These are phyloP conservation scores for Saxicola maurus DNA, from an alignment of 2,797 vertebrate species.

Conservation along the genomic window DNA sequence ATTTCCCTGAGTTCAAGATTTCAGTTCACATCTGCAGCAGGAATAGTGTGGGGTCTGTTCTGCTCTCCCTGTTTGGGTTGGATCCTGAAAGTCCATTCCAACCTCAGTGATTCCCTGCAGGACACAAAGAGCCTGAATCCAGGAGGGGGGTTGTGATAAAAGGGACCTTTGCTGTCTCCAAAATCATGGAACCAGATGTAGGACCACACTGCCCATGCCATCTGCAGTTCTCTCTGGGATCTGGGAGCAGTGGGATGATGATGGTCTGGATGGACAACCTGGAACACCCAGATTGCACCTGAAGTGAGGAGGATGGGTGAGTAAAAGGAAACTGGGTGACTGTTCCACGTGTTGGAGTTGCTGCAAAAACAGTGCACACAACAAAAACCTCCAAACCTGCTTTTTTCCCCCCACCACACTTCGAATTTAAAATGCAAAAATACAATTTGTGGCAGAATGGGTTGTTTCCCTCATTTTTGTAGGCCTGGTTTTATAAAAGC, in stretches of 20 bases:
- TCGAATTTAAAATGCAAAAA: accelerated
- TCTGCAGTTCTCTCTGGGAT: conserved; percentile 75
- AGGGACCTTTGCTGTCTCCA: accelerated
- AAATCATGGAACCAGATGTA: conserved; percentile 1
- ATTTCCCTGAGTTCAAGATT: not conserved
- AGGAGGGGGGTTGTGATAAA: not conserved
- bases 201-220: conserved; percentile 75
- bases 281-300: conserved; percentile 69
- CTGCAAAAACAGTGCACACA: not conserved
- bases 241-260: conserved; percentile 66
- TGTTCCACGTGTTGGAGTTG: accelerated
- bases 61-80: not conserved
- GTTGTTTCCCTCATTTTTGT: not conserved
- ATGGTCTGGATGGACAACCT: conserved; percentile 61
- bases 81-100: not conserved
- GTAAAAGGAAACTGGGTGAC: not conserved
- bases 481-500: not conserved
- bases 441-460: not conserved
- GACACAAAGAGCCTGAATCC: not conserved
- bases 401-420: accelerated
- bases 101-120: not conserved
- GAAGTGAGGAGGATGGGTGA: not conserved
- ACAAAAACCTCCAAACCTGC: not conserved
- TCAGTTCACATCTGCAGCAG: too few species aligned
- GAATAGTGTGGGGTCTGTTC: not conserved